Evolutionary conservation across 2,113 vertebrate species (phyloP).

Genomic region (Zosterops hypoxanthus): DNA sequence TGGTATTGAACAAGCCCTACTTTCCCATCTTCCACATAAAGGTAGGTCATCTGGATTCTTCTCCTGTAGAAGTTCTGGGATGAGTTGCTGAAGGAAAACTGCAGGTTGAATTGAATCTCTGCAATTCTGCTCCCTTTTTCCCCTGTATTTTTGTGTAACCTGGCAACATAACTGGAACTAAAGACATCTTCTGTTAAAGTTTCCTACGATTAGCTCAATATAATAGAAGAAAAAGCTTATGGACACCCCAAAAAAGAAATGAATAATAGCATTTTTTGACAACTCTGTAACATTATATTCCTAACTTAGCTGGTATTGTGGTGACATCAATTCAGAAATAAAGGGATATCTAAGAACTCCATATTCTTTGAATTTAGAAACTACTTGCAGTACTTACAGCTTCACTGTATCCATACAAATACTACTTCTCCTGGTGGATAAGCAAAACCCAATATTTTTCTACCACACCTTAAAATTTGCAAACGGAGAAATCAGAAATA

Average conservation of each 20-base stretch:
- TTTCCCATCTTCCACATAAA: background rate
- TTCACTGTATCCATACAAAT: background rate
- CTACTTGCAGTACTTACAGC: background rate
- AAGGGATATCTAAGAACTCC: rapidly evolving
- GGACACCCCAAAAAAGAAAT: background rate
- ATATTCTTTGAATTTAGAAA: background rate
- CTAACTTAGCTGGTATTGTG: background rate
- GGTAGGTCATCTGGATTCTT: background rate
- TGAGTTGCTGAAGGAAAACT: background rate
- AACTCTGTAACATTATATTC: too few relatives aligned
- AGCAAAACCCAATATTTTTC: background rate
- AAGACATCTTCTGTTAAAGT: background rate
- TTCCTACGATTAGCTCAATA: background rate
- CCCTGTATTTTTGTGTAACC: background rate
- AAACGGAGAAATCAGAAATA: background rate
- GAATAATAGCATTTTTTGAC: rapidly evolving
- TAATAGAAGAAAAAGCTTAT: rapidly evolving
- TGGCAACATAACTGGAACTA: background rate
- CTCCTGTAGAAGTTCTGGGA: background rate
- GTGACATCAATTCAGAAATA: background rate
- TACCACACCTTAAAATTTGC: background rate
- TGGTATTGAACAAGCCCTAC: background rate
- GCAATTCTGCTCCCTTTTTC: background rate
- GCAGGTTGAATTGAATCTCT: background rate
- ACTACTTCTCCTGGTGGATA: background rate